phyloP scores from a whole-genome alignment of 2,797 vertebrate species.

The Phylloscopus collybita region DNA sequence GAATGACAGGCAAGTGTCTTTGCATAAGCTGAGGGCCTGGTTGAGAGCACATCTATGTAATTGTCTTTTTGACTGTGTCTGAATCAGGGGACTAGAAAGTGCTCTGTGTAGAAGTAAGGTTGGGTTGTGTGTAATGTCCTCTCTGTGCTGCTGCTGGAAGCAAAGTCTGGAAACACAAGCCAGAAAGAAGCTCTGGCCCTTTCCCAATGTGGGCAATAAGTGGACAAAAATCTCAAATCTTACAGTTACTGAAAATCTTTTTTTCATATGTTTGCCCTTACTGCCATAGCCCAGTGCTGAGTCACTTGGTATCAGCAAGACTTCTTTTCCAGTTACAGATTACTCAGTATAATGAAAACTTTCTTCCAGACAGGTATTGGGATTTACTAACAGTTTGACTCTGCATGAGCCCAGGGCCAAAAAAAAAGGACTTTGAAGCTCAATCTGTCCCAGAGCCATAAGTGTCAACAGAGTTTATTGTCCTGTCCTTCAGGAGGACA shows the following conservation, averaged over 20 bases:
- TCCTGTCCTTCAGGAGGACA: background rate
- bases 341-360: background rate
- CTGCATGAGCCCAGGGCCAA: background rate
- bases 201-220: background rate
- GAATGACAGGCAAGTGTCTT: background rate
- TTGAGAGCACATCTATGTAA: background rate
- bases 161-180: background rate
- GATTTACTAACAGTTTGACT: background rate
- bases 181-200: background rate
- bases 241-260: background rate
- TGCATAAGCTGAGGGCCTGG: background rate
- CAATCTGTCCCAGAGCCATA: background rate
- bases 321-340: background rate
- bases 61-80: background rate
- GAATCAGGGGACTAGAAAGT: background rate
- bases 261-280: background rate
- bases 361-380: background rate
- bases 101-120: background rate
- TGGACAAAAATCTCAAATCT: background rate
- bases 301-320: background rate
- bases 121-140: background rate
- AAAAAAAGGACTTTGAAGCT: background rate
- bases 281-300: background rate
- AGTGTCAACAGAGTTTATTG: background rate
- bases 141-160: background rate